phyloP scores from a whole-genome alignment of 2,797 vertebrate species.

The Sebastes minor region DNA sequence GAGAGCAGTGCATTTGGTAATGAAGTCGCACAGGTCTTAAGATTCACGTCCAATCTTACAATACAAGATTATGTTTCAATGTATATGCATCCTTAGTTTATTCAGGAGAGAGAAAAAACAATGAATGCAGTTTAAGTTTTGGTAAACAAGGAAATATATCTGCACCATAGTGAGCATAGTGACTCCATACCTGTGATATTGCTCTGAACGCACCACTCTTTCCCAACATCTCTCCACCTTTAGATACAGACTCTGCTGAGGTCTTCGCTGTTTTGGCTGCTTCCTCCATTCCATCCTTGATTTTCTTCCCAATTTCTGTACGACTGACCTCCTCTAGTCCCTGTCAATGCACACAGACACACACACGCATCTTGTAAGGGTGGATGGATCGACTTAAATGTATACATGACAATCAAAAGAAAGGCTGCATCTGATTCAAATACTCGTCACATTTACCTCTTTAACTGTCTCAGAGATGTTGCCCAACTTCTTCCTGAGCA shows the following conservation, averaged over 20 bases:
- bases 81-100: background rate
- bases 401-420: background rate
- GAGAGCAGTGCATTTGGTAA: background rate
- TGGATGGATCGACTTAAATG: background rate
- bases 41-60: background rate
- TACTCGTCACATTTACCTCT: constrained; percentile 80
- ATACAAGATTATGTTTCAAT: background rate
- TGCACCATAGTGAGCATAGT: background rate
- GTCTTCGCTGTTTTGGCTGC: constrained; percentile 94
- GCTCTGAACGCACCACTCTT: constrained; percentile 92
- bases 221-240: constrained; percentile 92
- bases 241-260: constrained; percentile 90
- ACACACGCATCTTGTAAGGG: background rate
- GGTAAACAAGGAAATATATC: background rate
- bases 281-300: constrained; percentile 94
- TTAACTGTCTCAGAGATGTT: constrained; percentile 90
- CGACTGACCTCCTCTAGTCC: constrained; percentile 92
- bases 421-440: background rate
- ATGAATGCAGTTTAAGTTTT: background rate
- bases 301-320: constrained; percentile 93
- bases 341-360: constrained; percentile 71
- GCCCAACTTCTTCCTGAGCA: constrained; percentile 90
- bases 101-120: background rate
- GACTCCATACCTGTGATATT: constrained; percentile 88
- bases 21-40: background rate